phyloP scores from a whole-genome alignment of 2,888 invertebrate species.

The Mallateleia sp. region DNA sequence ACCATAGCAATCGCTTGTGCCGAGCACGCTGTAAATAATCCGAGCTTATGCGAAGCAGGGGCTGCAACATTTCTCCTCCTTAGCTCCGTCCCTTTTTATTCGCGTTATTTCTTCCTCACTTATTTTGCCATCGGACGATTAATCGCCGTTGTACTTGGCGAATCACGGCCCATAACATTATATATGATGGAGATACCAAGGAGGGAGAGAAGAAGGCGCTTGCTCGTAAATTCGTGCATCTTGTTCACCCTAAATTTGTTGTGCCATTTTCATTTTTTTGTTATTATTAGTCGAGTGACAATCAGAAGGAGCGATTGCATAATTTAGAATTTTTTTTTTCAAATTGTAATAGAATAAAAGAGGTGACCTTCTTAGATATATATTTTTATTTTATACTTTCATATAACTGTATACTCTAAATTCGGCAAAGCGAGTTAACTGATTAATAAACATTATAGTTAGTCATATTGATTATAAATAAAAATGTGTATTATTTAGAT shows the following conservation, averaged over 20 bases:
- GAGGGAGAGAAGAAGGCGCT: constrained; percentile 40
- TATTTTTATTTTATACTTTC: too few relatives aligned
- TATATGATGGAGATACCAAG: constrained; percentile 50
- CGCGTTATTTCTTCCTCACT: constrained; percentile 64
- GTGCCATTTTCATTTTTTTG: constrained; percentile 37
- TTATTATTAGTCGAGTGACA: constrained; percentile 1
- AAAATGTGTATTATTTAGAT: too few relatives aligned
- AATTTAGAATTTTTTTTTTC: too few relatives aligned
- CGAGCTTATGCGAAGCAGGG: constrained; percentile 69
- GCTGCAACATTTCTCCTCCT: constrained; percentile 42
- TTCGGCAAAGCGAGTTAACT: too few relatives aligned
- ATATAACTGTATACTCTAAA: too few relatives aligned
- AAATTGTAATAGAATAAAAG: too few relatives aligned
- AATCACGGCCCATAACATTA: constrained; percentile 73
- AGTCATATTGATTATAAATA: too few relatives aligned
- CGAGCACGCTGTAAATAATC: constrained; percentile 71
- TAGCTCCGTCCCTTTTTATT: constrained; percentile 45
- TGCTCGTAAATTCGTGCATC: constrained; percentile 62
- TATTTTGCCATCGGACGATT: constrained; percentile 74
- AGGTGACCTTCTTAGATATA: too few relatives aligned
- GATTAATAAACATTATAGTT: too few relatives aligned
- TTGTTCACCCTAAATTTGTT: constrained; percentile 69
- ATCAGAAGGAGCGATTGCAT: background rate
- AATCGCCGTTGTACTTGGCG: constrained; percentile 73
- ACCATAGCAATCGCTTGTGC: constrained; percentile 59